Evolutionary conservation across 2,113 vertebrate genomes (phyloP).

Genomic region (Platycercus adscitus): DNA sequence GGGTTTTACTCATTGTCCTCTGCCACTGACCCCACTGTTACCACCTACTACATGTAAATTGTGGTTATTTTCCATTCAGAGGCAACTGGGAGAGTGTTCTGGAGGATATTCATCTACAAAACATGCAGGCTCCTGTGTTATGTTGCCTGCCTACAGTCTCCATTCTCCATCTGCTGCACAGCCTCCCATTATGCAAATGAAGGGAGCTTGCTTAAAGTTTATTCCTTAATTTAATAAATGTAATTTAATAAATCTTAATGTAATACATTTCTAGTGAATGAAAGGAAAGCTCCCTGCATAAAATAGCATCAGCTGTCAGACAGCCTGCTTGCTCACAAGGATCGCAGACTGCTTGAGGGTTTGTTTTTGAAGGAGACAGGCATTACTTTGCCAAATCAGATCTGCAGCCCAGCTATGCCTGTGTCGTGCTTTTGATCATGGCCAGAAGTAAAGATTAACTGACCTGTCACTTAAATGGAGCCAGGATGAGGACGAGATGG

Average conservation of each 20-base stretch:
- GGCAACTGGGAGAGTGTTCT: background rate
- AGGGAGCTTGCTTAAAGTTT: slow-evolving; percentile 47
- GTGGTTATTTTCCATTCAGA: slow-evolving; percentile 12
- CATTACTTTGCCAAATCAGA: background rate
- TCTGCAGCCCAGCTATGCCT: background rate
- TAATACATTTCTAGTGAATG: slow-evolving; percentile 49
- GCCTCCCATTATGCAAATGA: slow-evolving; percentile 62
- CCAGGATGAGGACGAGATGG: background rate
- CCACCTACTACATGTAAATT: background rate
- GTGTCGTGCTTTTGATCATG: background rate
- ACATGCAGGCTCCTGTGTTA: slow-evolving; percentile 7
- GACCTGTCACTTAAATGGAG: background rate
- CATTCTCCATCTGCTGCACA: slow-evolving; percentile 56
- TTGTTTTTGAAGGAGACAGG: background rate
- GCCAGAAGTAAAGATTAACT: background rate
- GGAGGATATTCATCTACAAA: slow-evolving; percentile 33
- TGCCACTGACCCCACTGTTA: background rate
- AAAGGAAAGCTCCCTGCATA: slow-evolving; percentile 17
- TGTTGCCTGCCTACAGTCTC: slow-evolving; percentile 41
- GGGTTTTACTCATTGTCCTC: background rate
- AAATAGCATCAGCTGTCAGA: slow-evolving; percentile 63
- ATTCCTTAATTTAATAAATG: slow-evolving; percentile 66
- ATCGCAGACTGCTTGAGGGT: background rate
- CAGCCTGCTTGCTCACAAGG: background rate
- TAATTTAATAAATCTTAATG: slow-evolving; percentile 68